Base-by-base conservation (phyloP, 2,113 vertebrate species). In the Forbesichthys papilliferus region DNA sequence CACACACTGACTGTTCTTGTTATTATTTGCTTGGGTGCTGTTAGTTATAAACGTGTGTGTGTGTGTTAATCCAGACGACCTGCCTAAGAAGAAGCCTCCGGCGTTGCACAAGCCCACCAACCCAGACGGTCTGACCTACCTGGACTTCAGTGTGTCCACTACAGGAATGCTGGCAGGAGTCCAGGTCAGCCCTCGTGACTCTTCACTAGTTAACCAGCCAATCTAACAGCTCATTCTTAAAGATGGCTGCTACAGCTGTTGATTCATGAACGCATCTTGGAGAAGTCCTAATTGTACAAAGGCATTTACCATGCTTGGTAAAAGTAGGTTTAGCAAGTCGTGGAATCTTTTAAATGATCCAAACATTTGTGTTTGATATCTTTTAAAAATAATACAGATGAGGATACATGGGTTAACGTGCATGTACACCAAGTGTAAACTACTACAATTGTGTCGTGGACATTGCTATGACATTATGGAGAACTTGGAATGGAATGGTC, bases 101-200 rank as follows among this genome's bases (percentile, higher is more conserved):
- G 95, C 96, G 86, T 95, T 99, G 86, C 95, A 96, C 90, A 98
- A 98, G 90, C 97, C 96, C 78, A 96, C 94, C 66, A 97, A 98
- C 91, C 97, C 98, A 0, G 98, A 99, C 84, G 97, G 90, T 0
- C 91, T 99, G 84, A 97, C 98, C 78, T 99, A 99, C 85, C 95
- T 99, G 83, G 98, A 99, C 93, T 99, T 99, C 89, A 99, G 97
- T 56, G 97, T 99, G 90, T 99, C 97, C 64, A 99, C 97, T 56
- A 99, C 98, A 10, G 97, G 98, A 87, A 99, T 99, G 98, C 93
- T 99, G 74, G 97, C 98, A 36, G 98, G 98, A 73, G 98, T 99
- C 83, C 98, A 99, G 98, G 98, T 99, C 78, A 68, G 76, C 65
- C 66, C 71, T 52, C 14, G 13, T 6, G 5, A 27, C 27, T 42